Percentiles rank a stretch among this genome's conserved stretches.
Evolutionary conservation across 2,888 invertebrate species (phyloP).

Genomic region (Girardia tigrina): DNA sequence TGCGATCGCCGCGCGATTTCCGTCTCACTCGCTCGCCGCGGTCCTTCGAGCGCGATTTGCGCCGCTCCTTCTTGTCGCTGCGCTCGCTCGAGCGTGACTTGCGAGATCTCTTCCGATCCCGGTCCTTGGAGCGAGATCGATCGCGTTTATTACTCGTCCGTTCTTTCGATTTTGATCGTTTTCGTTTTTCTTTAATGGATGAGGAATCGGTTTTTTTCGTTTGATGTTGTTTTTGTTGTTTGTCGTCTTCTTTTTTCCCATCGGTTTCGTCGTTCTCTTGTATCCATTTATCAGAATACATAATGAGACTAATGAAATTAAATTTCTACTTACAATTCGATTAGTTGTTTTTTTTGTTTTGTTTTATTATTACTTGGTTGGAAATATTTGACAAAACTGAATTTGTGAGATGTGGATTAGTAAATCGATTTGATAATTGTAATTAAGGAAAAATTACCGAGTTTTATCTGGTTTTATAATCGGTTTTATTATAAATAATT

Average conservation of each 20-base stretch:
- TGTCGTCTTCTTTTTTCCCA: not conserved
- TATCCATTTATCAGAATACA: conserved; percentile 15
- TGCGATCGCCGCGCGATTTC: too few relatives aligned
- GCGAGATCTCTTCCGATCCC: not conserved
- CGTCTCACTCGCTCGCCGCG: not conserved
- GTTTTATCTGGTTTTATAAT: not conserved
- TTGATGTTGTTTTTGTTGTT: not conserved
- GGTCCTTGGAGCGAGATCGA: not conserved
- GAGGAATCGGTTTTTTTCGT: too few relatives aligned
- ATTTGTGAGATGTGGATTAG: not conserved
- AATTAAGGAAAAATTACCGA: not conserved
- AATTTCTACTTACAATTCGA: not conserved
- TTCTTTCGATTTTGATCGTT: not conserved
- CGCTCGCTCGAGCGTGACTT: not conserved
- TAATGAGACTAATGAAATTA: not conserved
- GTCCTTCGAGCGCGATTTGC: not conserved
- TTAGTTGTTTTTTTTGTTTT: too few relatives aligned
- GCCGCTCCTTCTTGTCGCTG: not conserved
- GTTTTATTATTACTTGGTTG: too few relatives aligned
- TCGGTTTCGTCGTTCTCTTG: not conserved
- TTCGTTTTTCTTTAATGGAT: too few relatives aligned
- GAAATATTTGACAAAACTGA: too few relatives aligned
- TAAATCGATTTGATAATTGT: not conserved
- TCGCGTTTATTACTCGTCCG: not conserved
- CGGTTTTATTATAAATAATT: not conserved